phyloP scores from a whole-genome alignment of 2,888 invertebrate species.

The Athalia cordata region DNA sequence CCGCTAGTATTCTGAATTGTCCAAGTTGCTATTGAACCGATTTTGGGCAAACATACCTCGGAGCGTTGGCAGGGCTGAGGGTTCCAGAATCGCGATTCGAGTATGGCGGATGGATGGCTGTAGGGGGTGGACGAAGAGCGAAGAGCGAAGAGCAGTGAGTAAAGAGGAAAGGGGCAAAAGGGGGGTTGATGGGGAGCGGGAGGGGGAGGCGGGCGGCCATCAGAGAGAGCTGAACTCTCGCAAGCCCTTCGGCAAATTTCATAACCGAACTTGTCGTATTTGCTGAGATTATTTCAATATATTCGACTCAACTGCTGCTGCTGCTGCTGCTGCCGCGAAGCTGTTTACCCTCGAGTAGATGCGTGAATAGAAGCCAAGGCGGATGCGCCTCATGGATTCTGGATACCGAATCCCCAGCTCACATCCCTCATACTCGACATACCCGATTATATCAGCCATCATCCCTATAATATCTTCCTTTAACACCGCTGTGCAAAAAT shows the following conservation, averaged over 20 bases:
- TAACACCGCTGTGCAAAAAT: too few species aligned
- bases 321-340: slow-evolving; percentile 60
- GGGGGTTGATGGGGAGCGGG: slow-evolving; percentile 44
- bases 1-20: slow-evolving; percentile 62
- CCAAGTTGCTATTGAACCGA: slow-evolving; percentile 74
- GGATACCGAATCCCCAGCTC: not conserved
- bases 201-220: slow-evolving; percentile 55
- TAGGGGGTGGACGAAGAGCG: slow-evolving; percentile 50
- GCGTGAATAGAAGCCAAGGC: slow-evolving; percentile 69
- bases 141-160: slow-evolving; percentile 32
- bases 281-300: slow-evolving; percentile 74
- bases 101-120: slow-evolving; percentile 45
- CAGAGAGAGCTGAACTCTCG: slow-evolving; percentile 60
- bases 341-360: slow-evolving; percentile 72
- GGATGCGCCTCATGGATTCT: not conserved
- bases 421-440: too few species aligned
- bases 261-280: slow-evolving; percentile 74
- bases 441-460: too few species aligned
- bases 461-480: too few species aligned
- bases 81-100: slow-evolving; percentile 46
- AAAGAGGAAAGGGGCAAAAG: not conserved
- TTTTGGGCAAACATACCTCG: slow-evolving; percentile 73
- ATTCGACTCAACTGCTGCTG: slow-evolving; percentile 71
- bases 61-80: slow-evolving; percentile 61
- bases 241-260: slow-evolving; percentile 74